Evolutionary conservation across 2,888 invertebrate genomes (phyloP).

Genomic region (Erpobdella octoculata): DNA sequence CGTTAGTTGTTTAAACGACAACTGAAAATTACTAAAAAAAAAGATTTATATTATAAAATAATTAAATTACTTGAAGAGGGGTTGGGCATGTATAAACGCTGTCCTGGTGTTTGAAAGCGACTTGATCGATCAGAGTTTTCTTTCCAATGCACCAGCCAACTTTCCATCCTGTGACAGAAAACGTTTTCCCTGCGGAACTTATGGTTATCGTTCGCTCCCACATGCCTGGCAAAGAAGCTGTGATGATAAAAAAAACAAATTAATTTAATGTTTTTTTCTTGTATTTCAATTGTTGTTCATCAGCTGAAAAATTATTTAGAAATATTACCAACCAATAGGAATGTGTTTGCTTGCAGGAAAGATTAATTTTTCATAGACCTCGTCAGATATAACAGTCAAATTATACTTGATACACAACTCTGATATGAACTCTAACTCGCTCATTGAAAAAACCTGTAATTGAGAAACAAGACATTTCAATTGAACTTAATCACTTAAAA

Average conservation of each 20-base stretch:
- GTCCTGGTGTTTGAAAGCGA: constrained; percentile 84
- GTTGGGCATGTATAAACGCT: constrained; percentile 82
- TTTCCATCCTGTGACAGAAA: constrained; percentile 79
- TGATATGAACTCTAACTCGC: constrained; percentile 63
- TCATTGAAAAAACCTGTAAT: constrained; percentile 50
- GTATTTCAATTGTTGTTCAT: background rate
- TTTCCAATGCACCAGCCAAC: constrained; percentile 94
- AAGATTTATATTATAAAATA: background rate
- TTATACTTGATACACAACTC: constrained; percentile 83
- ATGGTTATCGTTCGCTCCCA: constrained; percentile 93
- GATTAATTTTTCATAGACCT: constrained; percentile 98
- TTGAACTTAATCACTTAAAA: too few relatives aligned
- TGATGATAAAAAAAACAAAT: background rate
- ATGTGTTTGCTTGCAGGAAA: constrained; percentile 64
- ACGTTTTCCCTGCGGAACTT: constrained; percentile 90
- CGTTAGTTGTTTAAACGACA: too few relatives aligned
- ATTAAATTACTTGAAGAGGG: constrained; percentile 69
- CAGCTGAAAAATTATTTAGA: background rate
- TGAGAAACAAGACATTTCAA: too few relatives aligned
- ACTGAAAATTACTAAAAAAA: background rate
- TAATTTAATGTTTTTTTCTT: background rate
- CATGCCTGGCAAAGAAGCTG: constrained; percentile 84
- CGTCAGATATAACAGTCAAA: constrained; percentile 83
- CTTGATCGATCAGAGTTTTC: constrained; percentile 67
- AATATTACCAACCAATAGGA: constrained; percentile 68